Percentiles rank a stretch among this genome's conserved stretches.
Conservation (phyloP, 2,888 invertebrate genomes). For the Drosophila algonquin region DNA sequence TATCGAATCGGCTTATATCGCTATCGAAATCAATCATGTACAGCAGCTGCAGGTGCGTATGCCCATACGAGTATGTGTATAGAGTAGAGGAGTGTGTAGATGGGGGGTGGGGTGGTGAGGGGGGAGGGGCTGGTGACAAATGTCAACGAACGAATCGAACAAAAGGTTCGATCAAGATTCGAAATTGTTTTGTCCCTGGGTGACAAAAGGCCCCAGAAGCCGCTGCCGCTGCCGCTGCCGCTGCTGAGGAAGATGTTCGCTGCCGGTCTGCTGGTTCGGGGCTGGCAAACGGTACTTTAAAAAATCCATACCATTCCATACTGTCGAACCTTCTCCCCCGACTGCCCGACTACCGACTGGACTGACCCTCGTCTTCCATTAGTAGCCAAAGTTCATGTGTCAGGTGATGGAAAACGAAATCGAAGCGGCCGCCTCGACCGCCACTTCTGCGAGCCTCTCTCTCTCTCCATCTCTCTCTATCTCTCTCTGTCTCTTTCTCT, state of each 20-base stretch:
- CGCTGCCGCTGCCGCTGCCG: background rate
- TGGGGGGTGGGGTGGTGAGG: no score
- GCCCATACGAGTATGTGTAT: background rate
- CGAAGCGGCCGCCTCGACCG: constrained; percentile 20
- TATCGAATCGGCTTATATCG: constrained; percentile 21
- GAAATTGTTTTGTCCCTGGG: constrained; percentile 57
- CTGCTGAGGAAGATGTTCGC: background rate
- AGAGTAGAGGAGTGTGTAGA: background rate
- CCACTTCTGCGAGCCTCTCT: constrained; percentile 19
- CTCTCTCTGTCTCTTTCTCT: constrained; percentile 1
- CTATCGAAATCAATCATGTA: constrained; percentile 1
- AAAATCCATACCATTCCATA: constrained; percentile 4
- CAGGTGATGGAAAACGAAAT: constrained; percentile 54
- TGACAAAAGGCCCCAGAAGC: constrained; percentile 32
- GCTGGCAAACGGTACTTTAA: constrained; percentile 62
- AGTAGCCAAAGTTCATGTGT: constrained; percentile 68
- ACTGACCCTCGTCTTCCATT: constrained; percentile 37
- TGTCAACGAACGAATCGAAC: constrained; percentile 69
- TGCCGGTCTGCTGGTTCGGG: background rate
- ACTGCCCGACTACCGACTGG: background rate
- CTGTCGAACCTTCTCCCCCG: no score
- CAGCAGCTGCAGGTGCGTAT: background rate
- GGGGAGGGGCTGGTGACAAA: constrained; percentile 45
- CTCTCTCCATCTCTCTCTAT: constrained; percentile 32
- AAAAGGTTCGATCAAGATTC: constrained; percentile 65